Base-by-base conservation (phyloP, 2,888 invertebrate genomes). In the Scaptomyza parva region DNA sequence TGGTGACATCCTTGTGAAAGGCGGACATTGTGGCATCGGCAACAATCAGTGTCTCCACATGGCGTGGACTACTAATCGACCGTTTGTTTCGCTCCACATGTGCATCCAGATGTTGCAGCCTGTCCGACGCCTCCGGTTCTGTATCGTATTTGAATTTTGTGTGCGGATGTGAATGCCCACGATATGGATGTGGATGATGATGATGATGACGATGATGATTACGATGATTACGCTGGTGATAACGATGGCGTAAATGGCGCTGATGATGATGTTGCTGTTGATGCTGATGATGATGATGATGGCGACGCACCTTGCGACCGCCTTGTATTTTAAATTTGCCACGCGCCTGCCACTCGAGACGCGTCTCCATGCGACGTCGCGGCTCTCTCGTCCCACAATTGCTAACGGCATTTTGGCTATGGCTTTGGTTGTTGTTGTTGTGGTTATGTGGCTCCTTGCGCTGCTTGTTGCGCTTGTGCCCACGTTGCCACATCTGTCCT, bases 11-110 rank as follows among this genome's bases (percentile, higher is more conserved):
- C 82, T 95, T 95, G 92, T 98, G 97, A 90, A 97, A 97, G 53
- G 96, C 95, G 77, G 96, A 95, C 97, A 97, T 97, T 76, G 95
- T 95, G 57, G 94, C 93, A 92, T 98, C 97, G 35, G 97, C 97
- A 52, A 97, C 97, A 53, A 98, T 94, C 57, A 97, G 92, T 0
- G 96, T 95, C 92, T 97, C 97, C 37, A 97, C 97, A 91, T 95
- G 96, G 55, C 95, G 94, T 24, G 95, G 94, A 82, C 93, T 94
- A 91, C 96, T 96, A 71, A 96, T 94, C 63, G 96, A 96, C 74
- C 96, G 93, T 73, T 91, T 90, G 81, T 90, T 83, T 71, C 92
- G 88, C 76, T 70, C 50, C 26, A 45, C 35, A 18, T 45, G 48
- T 26, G 53, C 28, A 59, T 47, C 53, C 45, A 8, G 3, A 1